A percentile compares a stretch with the other conserved stretches of the same genome.
These are phyloP conservation scores for Latrodectus hesperus DNA, from an alignment of 2,888 invertebrate species.

Conservation along the genomic window DNA sequence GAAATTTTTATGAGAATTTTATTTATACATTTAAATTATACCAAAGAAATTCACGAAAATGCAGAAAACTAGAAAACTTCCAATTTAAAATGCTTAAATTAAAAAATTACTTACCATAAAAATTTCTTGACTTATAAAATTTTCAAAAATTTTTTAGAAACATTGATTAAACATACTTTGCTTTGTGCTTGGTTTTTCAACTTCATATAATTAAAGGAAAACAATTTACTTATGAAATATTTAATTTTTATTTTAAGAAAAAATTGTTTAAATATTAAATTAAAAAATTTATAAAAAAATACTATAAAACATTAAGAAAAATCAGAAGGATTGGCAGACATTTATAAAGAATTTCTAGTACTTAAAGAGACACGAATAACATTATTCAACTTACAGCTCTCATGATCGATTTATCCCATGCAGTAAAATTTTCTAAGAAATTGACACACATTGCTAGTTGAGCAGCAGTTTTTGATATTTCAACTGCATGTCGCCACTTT, in stretches of 20 bases:
- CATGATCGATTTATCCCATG: slow-evolving; percentile 99
- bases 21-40: too few relatives aligned
- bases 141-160: background rate
- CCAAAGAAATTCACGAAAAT: too few relatives aligned
- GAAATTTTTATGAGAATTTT: too few relatives aligned
- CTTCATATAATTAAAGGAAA: background rate
- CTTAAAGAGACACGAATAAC: background rate
- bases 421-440: slow-evolving; percentile 90
- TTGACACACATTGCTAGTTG: slow-evolving; percentile 93
- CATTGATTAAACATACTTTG: slow-evolving; percentile 70
- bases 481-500: slow-evolving; percentile 90
- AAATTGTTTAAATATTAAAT: too few relatives aligned
- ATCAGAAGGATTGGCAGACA: too few relatives aligned
- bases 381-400: slow-evolving; percentile 88
- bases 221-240: background rate
- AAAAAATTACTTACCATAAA: too few relatives aligned
- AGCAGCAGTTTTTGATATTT: slow-evolving; percentile 88
- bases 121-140: too few relatives aligned
- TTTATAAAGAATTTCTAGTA: background rate
- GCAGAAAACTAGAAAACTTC: too few relatives aligned
- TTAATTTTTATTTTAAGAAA: background rate
- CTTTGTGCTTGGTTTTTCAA: background rate
- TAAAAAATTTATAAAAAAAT: background rate
- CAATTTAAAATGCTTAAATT: too few relatives aligned
- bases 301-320: too few relatives aligned